phyloP scores from a whole-genome alignment of 2,797 vertebrate genomes.

The Adelosebastes latens region DNA sequence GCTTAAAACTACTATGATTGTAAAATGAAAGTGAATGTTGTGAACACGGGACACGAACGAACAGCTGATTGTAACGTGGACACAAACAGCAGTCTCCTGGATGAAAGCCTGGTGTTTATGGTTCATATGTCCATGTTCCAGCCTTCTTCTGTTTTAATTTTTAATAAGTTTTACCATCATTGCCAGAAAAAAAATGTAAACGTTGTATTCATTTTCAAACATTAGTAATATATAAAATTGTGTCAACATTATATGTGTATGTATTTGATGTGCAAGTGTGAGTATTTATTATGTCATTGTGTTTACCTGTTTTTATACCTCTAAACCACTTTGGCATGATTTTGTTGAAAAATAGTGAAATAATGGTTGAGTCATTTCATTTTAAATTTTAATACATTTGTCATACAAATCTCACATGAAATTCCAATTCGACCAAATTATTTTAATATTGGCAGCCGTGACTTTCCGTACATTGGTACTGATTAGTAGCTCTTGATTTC shows the following conservation, averaged over 20 bases:
- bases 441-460: neutral
- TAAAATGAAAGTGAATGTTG: too few species aligned
- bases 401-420: neutral
- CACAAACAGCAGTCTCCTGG: too few species aligned
- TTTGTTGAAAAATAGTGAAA: neutral
- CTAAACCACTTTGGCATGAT: neutral
- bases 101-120: too few species aligned
- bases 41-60: too few species aligned
- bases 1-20: too few species aligned
- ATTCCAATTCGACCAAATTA: neutral
- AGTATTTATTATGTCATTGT: neutral
- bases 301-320: neutral
- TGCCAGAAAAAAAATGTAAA: neutral
- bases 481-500: constrained; percentile 14
- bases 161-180: neutral
- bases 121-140: neutral
- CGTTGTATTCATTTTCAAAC: neutral
- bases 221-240: neutral
- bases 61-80: too few species aligned
- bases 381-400: neutral
- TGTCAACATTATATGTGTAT: neutral
- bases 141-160: neutral
- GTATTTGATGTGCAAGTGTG: neutral
- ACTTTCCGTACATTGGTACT: neutral
- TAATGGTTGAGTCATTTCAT: neutral